A percentile compares a stretch with the other conserved stretches of the same genome.
Evolutionary conservation across 2,888 invertebrate species (phyloP).

Genomic region (Anodontia alba): DNA sequence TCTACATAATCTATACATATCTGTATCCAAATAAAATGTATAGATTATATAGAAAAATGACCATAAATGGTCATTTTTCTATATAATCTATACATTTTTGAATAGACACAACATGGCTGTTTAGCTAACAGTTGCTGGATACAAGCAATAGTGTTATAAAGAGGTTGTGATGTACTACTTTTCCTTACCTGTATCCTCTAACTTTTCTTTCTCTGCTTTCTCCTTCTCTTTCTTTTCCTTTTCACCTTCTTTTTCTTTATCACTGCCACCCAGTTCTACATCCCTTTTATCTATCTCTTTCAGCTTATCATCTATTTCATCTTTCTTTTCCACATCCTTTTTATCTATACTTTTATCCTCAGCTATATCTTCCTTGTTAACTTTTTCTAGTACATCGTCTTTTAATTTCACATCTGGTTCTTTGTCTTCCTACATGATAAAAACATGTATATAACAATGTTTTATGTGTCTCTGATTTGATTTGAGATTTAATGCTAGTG

Average conservation of each 20-base stretch:
- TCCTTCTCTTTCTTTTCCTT: constrained; percentile 25
- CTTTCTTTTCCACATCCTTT: neutral
- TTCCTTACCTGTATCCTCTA: constrained; percentile 18
- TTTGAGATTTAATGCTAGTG: too few relatives aligned
- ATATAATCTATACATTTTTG: too few relatives aligned
- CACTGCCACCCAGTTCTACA: constrained; percentile 9
- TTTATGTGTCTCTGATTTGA: too few relatives aligned
- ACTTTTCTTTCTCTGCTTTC: constrained; percentile 43
- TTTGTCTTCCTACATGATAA: neutral
- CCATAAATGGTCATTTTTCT: too few relatives aligned
- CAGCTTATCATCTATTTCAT: constrained; percentile 10
- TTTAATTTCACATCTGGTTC: neutral
- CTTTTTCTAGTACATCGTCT: neutral
- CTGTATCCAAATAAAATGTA: too few relatives aligned
- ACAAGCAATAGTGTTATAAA: too few relatives aligned
- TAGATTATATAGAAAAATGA: too few relatives aligned
- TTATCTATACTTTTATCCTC: neutral
- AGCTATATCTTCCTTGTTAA: neutral
- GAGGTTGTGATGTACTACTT: neutral
- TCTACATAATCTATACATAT: too few relatives aligned
- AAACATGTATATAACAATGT: too few relatives aligned
- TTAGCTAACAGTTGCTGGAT: too few relatives aligned
- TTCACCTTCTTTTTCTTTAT: constrained; percentile 24
- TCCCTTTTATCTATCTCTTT: constrained; percentile 11
- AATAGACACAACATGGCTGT: too few relatives aligned